phyloP scores from a whole-genome alignment of 2,797 vertebrate genomes.

The Anniella stebbinsi region DNA sequence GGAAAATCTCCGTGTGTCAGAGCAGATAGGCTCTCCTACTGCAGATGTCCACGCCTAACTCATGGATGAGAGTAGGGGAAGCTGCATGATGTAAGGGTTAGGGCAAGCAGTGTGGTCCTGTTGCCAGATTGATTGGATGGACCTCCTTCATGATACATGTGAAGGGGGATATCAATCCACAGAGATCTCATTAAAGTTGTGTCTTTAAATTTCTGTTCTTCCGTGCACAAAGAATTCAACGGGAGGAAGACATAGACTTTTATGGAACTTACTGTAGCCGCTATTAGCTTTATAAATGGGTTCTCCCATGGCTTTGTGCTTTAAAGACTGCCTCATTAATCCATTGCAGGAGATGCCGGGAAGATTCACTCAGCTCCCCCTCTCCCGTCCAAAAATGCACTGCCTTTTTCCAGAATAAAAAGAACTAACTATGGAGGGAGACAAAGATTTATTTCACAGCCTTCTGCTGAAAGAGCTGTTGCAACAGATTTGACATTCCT shows the following conservation, averaged over 20 bases:
- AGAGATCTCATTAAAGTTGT: neutral
- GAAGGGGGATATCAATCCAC: neutral
- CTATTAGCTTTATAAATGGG: neutral
- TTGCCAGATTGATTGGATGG: too few relatives aligned
- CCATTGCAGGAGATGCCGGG: neutral
- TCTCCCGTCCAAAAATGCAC: neutral
- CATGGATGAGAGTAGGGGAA: neutral
- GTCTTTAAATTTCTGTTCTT: neutral
- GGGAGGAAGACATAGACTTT: neutral
- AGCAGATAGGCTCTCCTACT: neutral
- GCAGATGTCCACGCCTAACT: neutral
- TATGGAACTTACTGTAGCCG: neutral
- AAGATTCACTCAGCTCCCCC: neutral
- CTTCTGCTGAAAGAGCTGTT: constrained; percentile 44
- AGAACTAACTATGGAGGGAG: constrained; percentile 28
- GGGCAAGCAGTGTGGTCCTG: too few relatives aligned
- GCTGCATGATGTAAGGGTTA: too few relatives aligned
- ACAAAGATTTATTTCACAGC: constrained; percentile 24
- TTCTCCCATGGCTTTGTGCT: neutral
- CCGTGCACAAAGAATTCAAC: neutral
- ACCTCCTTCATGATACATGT: neutral
- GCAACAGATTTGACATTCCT: neutral
- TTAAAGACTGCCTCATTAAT: neutral
- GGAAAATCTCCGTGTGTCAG: neutral
- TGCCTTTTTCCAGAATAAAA: neutral